Evolutionary conservation across 2,797 vertebrate species (phyloP), one percentile per base, ranked within the genome.

Genomic region (Syngnathus rostellatus): DNA sequence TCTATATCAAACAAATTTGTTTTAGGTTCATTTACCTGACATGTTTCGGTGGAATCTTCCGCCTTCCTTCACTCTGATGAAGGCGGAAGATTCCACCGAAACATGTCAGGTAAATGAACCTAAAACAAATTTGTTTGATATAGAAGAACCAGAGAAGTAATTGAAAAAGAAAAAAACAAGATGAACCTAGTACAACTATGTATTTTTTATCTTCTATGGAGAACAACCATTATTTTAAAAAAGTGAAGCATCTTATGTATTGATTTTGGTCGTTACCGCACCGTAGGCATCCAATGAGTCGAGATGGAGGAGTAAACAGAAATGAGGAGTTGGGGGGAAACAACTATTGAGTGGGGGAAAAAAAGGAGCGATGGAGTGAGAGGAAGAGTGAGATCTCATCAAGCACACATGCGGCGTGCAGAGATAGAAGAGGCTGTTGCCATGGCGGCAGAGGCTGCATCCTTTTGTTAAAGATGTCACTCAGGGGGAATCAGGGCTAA

Each of bases 401-500:
- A 83, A 85, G 84, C 83, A 85, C 81, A 81, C 83, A 79, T 77
- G 86, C 55, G 2, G 55, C 45, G 82, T 83, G 79, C 76, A 73
- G 84, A 89, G 86, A 88, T 86, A 85, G 86, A 88, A 84, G 85
- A 88, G 87, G 87, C 87, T 87, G 87, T 89, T 89, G 86, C 88
- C 87, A 89, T 89, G 88, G 87, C 81, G 84, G 85, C 88, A 85
- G 88, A 87, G 86, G 85, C 87, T 89, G 86, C 88, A 87, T 89
- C 88, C 88, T 89, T 88, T 88, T 89, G 88, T 89, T 89, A 89
- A 86, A 86, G 83, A 88, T 89, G 87, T 89, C 88, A 89, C 87
- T 89, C 88, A 87, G 85, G 84, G 86, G 87, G 87, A 87, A 88
- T 89, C 86, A 88, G 87, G 88, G 84, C 88, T 88, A 89, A 89